Conservation (phyloP, 2,113 vertebrate species). For the Chiloscyllium plagiosum region DNA sequence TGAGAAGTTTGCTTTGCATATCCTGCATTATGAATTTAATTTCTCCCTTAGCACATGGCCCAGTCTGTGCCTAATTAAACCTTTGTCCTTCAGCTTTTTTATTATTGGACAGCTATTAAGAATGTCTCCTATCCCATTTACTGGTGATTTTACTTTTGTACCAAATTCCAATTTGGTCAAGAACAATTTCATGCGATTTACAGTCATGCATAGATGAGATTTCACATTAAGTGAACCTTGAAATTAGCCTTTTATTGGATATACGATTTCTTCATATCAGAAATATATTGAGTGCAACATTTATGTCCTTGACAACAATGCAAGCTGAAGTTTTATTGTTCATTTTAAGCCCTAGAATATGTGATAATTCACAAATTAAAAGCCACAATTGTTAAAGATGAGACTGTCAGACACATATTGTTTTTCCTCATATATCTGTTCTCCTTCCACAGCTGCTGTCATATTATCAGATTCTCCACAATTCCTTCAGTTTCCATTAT, state of each 20-base stretch:
- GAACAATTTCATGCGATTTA: background rate
- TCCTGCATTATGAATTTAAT: background rate
- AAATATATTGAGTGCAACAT: background rate
- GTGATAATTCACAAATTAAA: background rate
- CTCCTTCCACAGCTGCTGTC: background rate
- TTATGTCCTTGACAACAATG: background rate
- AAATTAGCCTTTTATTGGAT: background rate
- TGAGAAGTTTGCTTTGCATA: background rate
- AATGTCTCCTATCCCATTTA: background rate
- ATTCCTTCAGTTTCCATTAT: background rate
- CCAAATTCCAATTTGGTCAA: background rate
- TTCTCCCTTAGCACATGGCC: background rate
- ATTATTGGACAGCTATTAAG: background rate
- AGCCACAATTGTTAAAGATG: background rate
- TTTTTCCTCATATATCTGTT: background rate
- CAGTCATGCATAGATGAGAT: background rate
- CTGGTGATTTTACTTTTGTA: background rate
- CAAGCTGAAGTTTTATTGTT: background rate
- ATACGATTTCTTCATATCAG: background rate
- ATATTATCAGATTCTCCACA: background rate
- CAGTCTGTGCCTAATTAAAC: background rate
- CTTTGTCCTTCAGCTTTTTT: background rate
- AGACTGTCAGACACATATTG: background rate
- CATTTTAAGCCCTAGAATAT: background rate
- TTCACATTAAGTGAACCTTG: background rate